These are phyloP conservation scores for Diadromus collaris DNA, from an alignment of 2,888 invertebrate genomes.

Conservation along the genomic window DNA sequence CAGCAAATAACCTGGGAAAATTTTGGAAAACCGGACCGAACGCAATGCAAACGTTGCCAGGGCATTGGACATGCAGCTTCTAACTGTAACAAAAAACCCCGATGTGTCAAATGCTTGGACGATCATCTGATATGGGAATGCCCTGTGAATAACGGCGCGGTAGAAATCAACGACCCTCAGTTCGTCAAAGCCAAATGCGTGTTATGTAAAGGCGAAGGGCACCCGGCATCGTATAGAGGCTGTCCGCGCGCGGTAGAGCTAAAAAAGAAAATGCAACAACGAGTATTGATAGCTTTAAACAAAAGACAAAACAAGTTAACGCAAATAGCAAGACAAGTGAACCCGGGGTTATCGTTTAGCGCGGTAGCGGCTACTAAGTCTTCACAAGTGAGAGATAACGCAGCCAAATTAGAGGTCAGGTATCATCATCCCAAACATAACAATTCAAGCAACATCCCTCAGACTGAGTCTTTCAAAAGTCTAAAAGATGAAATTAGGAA, in stretches of 20 bases:
- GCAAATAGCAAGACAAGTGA: background rate
- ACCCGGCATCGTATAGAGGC: background rate
- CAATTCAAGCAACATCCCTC: too few species aligned
- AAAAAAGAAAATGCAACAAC: background rate
- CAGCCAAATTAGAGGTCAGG: too few species aligned
- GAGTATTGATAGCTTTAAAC: too few species aligned
- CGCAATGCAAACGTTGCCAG: background rate
- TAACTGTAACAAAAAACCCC: background rate
- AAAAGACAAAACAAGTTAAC: too few species aligned
- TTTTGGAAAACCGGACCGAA: background rate
- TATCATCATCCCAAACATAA: too few species aligned
- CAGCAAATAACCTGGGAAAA: background rate
- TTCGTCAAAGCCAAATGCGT: background rate
- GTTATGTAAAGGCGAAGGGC: background rate
- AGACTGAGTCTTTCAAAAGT: too few species aligned
- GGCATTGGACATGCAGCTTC: background rate
- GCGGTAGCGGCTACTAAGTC: too few species aligned
- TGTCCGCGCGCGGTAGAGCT: background rate
- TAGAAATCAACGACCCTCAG: background rate
- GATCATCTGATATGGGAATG: background rate
- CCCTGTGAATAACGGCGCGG: background rate
- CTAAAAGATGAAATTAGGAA: too few species aligned
- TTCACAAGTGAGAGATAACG: too few species aligned
- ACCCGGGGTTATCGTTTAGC: too few species aligned
- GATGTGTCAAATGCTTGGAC: background rate